phyloP scores from a whole-genome alignment of 1,140 invertebrate genomes.

The Pogonus chalceus region DNA sequence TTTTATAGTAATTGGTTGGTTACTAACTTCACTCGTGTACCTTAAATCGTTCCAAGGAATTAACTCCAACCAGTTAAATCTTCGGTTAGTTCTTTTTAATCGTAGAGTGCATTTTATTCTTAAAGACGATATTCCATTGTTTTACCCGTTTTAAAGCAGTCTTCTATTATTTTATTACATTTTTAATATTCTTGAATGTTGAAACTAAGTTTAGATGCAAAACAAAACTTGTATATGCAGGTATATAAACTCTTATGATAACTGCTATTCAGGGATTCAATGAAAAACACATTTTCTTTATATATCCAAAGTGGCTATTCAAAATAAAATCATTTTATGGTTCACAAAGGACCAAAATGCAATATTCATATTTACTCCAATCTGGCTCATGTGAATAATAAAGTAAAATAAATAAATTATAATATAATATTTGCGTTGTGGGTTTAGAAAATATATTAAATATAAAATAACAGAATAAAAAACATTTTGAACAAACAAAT shows the following conservation, averaged over 20 bases:
- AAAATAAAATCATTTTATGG: too few relatives aligned
- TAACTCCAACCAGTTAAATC: background rate
- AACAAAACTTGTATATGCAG: background rate
- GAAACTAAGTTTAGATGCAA: background rate
- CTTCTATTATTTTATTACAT: background rate
- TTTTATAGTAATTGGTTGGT: constrained; percentile 6
- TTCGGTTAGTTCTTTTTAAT: background rate
- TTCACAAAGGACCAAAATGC: too few relatives aligned
- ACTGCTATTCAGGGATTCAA: background rate
- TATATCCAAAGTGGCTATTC: background rate
- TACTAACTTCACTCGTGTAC: background rate
- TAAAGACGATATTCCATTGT: background rate
- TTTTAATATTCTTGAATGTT: background rate
- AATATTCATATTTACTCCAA: background rate
- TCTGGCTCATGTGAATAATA: too few relatives aligned
- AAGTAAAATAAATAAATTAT: too few relatives aligned
- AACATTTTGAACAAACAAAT: background rate
- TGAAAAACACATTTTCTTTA: constrained; percentile 5
- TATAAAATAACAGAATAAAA: too few relatives aligned
- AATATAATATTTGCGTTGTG: too few relatives aligned
- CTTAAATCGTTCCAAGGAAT: background rate
- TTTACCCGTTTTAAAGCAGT: background rate
- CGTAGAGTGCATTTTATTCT: background rate
- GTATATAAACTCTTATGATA: background rate
- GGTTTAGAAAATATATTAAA: too few relatives aligned